Percentiles rank a stretch among this genome's conserved stretches.
phyloP scores from a whole-genome alignment of 1,140 invertebrate genomes.

The Parapsyche elsis region DNA sequence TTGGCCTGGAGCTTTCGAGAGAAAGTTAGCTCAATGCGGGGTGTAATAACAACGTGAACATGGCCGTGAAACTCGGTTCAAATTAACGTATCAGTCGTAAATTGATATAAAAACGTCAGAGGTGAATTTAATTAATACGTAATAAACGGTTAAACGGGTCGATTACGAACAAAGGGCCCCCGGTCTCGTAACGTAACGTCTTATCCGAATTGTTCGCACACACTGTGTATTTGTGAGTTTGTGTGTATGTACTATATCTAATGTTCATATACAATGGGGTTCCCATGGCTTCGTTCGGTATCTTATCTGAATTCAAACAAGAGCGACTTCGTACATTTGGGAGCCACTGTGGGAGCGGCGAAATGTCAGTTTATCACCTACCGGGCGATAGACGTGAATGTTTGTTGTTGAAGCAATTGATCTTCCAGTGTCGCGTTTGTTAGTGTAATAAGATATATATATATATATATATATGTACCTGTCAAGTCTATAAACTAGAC shows the following conservation, averaged over 20 bases:
- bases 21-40: too few species aligned
- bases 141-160: too few species aligned
- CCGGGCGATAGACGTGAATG: neutral
- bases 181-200: neutral
- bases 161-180: neutral
- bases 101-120: too few species aligned
- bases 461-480: neutral
- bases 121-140: too few species aligned
- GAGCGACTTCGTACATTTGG: conserved; percentile 15
- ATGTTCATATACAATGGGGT: neutral
- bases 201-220: conserved; percentile 15
- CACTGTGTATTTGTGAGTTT: neutral
- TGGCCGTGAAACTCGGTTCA: too few species aligned
- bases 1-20: too few species aligned
- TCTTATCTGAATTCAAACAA: conserved; percentile 30
- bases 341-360: conserved; percentile 26
- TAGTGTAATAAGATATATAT: neutral
- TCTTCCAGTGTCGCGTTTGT: neutral
- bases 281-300: conserved; percentile 28
- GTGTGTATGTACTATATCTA: neutral
- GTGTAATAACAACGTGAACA: too few species aligned
- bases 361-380: conserved; percentile 5
- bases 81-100: too few species aligned
- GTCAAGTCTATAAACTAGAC: too few species aligned
- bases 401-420: neutral